Base-by-base conservation (phyloP, 2,888 invertebrate species). In the Macaria notata region DNA sequence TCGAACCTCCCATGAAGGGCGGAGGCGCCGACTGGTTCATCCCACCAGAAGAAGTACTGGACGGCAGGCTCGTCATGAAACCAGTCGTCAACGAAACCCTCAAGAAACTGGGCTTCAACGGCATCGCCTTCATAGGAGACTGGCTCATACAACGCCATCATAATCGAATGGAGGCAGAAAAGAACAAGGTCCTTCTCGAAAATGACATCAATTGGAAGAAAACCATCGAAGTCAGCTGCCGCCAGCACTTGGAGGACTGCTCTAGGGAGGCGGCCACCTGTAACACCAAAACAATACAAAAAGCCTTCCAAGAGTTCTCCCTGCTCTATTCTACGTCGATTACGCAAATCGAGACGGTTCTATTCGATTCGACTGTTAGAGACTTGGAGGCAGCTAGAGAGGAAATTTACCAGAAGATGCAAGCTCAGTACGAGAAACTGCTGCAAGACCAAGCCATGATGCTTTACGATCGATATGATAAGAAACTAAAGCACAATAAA, bases 1-100 rank as follows among this genome's bases (percentile, higher is more conserved):
- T 91, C 0, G 84, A 88, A 59, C 91, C 91, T 0, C 73, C 77
- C 0, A 69, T 90, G 71, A 79, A 79, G 64, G 89, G 90, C 5
- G 88, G 85, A 0, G 90, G 90, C 0, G 73, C 45, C 54, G 83
- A 86, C 55, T 89, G 89, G 88, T 86, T 73, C 64, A 67, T 83
- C 43, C 81, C 88, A 3, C 88, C 91, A 0, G 60, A 75, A 42
- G 84, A 87, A 2, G 64, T 86, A 1, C 71, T 88, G 3, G 62
- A 73, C 59, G 81, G 88, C 19, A 78, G 76, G 56, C 63, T 72
- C 3, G 83, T 86, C 8, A 59, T 89, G 42, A 84, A 83, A 64
- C 88, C 91, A 0, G 55, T 81, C 0, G 75, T 75, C 54, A 81
- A 79, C 31, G 66, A 83, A 56, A 59, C 75, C 53, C 70, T 89